Conservation (phyloP, 2,113 vertebrate species). For the Myrmecobius fasciatus region DNA sequence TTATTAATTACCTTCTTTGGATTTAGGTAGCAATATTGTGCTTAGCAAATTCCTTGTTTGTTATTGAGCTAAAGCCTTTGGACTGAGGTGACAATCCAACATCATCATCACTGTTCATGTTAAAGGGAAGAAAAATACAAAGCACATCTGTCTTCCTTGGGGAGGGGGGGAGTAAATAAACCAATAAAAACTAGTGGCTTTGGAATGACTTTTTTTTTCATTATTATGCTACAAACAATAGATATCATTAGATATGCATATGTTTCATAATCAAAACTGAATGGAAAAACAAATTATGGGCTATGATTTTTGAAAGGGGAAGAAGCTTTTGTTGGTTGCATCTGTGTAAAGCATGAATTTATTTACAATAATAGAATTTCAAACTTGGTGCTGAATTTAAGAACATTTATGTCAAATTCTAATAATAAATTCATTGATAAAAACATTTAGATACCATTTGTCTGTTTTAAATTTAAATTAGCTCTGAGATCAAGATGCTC, state of each 20-base stretch:
- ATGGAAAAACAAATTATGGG: constrained; percentile 32
- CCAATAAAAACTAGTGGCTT: constrained; percentile 22
- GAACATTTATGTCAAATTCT: constrained; percentile 42
- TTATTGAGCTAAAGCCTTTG: constrained; percentile 64
- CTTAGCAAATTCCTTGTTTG: constrained; percentile 61
- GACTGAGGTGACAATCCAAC: constrained; percentile 56
- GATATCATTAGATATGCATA: constrained; percentile 35
- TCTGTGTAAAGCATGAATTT: constrained; percentile 46
- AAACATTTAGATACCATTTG: constrained; percentile 38
- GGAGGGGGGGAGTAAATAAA: too few relatives aligned
- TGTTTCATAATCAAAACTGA: constrained; percentile 55
- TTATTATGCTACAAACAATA: constrained; percentile 9
- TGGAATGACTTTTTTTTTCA: constrained; percentile 60
- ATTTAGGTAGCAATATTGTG: constrained; percentile 35
- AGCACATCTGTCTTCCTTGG: constrained; percentile 51
- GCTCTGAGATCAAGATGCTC: too few relatives aligned
- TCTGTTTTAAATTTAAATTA: too few relatives aligned
- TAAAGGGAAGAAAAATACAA: constrained; percentile 41
- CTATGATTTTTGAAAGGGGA: constrained; percentile 51
- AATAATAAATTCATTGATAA: not conserved
- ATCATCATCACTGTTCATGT: constrained; percentile 9
- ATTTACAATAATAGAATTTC: constrained; percentile 58
- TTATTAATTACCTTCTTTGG: constrained; percentile 45
- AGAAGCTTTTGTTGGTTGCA: constrained; percentile 52
- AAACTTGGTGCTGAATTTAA: constrained; percentile 53